Evolutionary conservation across 2,113 vertebrate species (phyloP), one percentile per base, ranked within the genome.

Genomic region (Oryzias celebensis): DNA sequence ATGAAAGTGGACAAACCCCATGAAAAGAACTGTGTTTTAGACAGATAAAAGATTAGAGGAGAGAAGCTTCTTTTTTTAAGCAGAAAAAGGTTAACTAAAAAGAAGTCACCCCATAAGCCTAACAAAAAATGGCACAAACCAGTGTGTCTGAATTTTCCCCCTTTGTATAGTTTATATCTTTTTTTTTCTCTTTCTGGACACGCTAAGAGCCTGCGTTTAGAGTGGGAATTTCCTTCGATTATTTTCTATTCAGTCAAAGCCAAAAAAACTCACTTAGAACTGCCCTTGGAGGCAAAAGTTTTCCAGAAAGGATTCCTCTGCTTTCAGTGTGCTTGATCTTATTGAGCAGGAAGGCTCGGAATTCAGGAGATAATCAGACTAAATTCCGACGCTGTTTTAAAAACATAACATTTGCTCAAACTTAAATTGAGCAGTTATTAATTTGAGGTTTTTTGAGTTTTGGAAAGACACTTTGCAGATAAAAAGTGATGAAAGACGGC

Each of bases 1-100:
- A 91, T 89, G 85, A 91, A 87, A 86, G 84, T 91, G 87, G 84
- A 87, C 86, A 88, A 91, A 88, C 73, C 84, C 82, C 84, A 91
- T 91, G 91, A 92, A 91, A 91, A 91, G 70, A 80, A 88, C 75
- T 73, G 76, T 85, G 83, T 87, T 86, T 65, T 82, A 87, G 83
- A 87, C 82, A 90, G 88, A 91, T 83, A 89, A 63, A 90, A 75
- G 52, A 78, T 86, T 87, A 84, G 46, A 73, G 71, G 77, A 69
- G 68, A 28, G 70, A 57, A 62, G 69, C 71, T 81, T 80, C 65
- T 72, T 62, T 58, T 36, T 52, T 67, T 60, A 74, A 73, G 63
- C 54, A 64, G 54, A 45, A 81, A 71, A 70, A 68, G 74, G 56
- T 53, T 16, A 68, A 69, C 22, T 44, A 58, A 52, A 55, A 56